These are phyloP conservation scores for Nothobranchius furzeri DNA, from an alignment of 2,113 vertebrate species.

Conservation along the genomic window DNA sequence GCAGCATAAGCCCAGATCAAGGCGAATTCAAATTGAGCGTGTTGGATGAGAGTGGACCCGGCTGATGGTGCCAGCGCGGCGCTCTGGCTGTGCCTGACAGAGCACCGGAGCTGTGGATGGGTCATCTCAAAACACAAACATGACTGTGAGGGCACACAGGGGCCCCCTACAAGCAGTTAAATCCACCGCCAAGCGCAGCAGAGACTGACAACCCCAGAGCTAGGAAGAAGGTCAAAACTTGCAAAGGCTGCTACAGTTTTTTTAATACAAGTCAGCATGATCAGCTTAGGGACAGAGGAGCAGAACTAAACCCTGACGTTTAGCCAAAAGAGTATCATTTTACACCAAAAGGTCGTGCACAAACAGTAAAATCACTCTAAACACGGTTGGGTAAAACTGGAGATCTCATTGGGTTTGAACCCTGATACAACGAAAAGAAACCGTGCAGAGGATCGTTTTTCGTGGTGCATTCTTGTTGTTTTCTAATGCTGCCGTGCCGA, in stretches of 20 bases:
- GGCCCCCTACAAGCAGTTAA: conserved; percentile 43
- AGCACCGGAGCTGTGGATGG: conserved; percentile 30
- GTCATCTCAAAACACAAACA: conserved; percentile 62
- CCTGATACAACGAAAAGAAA: background rate
- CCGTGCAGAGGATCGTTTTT: conserved; percentile 10
- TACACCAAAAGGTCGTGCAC: conserved; percentile 38
- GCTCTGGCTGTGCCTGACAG: conserved; percentile 32
- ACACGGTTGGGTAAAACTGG: conserved; percentile 10
- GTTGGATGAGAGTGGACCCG: conserved; percentile 56
- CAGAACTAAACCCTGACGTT: conserved; percentile 37
- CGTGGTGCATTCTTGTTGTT: conserved; percentile 29
- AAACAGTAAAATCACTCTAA: conserved; percentile 19
- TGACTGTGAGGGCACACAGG: conserved; percentile 34
- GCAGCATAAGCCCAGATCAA: conserved; percentile 51
- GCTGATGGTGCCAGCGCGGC: conserved; percentile 52
- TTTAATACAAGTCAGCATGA: conserved; percentile 31
- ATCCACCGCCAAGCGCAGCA: conserved; percentile 22
- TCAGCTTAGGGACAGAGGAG: conserved; percentile 50
- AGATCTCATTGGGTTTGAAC: conserved; percentile 5
- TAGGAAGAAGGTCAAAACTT: conserved; percentile 55
- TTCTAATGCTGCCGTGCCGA: conserved; percentile 38
- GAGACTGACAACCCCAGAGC: conserved; percentile 29
- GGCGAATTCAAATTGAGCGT: conserved; percentile 61
- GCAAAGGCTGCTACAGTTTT: conserved; percentile 41
- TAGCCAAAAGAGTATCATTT: conserved; percentile 37